Percentiles rank a stretch among this genome's conserved stretches.
Evolutionary conservation across 2,888 invertebrate species (phyloP).

Genomic region (Drosophila peninsularis): DNA sequence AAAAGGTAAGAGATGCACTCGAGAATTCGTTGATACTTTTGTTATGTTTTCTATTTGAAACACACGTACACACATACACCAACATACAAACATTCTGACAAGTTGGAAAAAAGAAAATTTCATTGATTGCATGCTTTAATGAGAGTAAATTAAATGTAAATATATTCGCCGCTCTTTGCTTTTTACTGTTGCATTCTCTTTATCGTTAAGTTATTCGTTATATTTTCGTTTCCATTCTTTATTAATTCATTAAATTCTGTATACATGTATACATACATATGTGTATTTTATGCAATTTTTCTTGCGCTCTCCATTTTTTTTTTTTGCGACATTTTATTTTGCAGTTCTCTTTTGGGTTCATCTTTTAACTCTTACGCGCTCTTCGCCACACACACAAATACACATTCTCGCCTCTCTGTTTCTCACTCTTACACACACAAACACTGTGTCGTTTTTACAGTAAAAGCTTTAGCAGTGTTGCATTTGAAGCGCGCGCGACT

Average conservation of each 20-base stretch:
- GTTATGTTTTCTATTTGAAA: slow-evolving; percentile 26
- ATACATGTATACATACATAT: not conserved
- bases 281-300: slow-evolving; percentile 38
- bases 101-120: slow-evolving; percentile 5
- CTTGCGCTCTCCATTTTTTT: slow-evolving; percentile 9
- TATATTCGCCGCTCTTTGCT: slow-evolving; percentile 52
- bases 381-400: not conserved
- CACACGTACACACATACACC: too few relatives aligned
- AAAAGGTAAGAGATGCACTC: slow-evolving; percentile 66
- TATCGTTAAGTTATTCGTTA: slow-evolving; percentile 39
- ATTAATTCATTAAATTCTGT: slow-evolving; percentile 27
- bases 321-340: slow-evolving; percentile 31
- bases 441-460: slow-evolving; percentile 14
- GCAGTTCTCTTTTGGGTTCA: slow-evolving; percentile 5
- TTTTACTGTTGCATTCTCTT: slow-evolving; percentile 47
- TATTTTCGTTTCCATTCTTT: too few relatives aligned
- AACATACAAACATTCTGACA: not conserved
- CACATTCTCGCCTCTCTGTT: not conserved
- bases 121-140: slow-evolving; percentile 18
- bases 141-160: not conserved
- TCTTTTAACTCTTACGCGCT: slow-evolving; percentile 15
- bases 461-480: slow-evolving; percentile 65
- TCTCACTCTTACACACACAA: not conserved
- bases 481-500: slow-evolving; percentile 52
- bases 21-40: slow-evolving; percentile 29